Conservation (phyloP, 1,140 invertebrate genomes). For the Ceratosolen fusciceps region DNA sequence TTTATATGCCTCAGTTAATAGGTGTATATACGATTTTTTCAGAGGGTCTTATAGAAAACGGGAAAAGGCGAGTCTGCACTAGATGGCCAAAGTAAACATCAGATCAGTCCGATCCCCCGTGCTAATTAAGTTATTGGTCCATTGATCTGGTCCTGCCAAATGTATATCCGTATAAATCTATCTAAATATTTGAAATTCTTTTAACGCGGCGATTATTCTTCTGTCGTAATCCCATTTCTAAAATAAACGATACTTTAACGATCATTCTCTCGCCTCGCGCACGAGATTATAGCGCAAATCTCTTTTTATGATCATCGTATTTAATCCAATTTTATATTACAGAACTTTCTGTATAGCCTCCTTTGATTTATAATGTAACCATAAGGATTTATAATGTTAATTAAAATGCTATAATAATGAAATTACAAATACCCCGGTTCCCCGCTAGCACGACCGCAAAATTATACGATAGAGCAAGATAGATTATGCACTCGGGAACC, state of each 20-base stretch:
- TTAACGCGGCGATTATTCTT: background rate
- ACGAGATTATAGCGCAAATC: slow-evolving; percentile 1
- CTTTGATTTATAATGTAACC: slow-evolving; percentile 19
- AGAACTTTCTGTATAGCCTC: background rate
- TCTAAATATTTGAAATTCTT: no score
- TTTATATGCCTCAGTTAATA: no score
- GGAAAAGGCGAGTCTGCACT: no score
- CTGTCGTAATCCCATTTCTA: background rate
- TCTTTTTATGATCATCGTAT: slow-evolving; percentile 12
- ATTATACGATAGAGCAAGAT: background rate
- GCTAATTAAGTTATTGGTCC: no score
- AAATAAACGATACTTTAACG: slow-evolving; percentile 30
- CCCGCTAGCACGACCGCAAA: background rate
- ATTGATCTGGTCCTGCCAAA: no score
- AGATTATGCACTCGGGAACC: background rate
- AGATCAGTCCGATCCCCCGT: no score
- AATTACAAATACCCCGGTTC: background rate
- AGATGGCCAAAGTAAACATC: no score
- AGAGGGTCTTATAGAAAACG: no score
- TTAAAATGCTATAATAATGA: background rate
- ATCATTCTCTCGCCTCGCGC: background rate
- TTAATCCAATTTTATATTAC: slow-evolving; percentile 30
- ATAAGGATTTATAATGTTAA: slow-evolving; percentile 21
- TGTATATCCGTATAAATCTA: no score
- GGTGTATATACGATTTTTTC: no score